These are phyloP conservation scores for Xiphophorus hellerii DNA, from an alignment of 2,113 vertebrate genomes.

Conservation along the genomic window DNA sequence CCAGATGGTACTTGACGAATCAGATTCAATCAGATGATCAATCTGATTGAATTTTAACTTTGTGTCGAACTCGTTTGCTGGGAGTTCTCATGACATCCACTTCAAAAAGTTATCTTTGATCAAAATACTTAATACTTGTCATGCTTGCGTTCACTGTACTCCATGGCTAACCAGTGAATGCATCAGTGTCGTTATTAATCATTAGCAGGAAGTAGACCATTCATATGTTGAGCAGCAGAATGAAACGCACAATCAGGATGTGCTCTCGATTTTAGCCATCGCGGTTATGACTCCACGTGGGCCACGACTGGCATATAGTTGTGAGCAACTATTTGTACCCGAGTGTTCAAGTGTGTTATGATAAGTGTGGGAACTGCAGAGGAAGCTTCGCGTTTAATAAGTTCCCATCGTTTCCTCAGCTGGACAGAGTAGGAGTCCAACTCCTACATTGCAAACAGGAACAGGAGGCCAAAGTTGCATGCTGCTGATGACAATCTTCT, in stretches of 20 bases:
- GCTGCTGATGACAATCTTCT: neutral
- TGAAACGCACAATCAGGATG: neutral
- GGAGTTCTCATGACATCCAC: no score
- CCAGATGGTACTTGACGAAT: no score
- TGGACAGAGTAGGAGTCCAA: neutral
- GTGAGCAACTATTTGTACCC: neutral
- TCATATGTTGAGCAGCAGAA: neutral
- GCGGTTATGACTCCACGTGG: neutral
- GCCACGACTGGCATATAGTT: neutral
- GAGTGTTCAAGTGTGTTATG: neutral
- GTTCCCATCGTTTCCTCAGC: constrained; percentile 42
- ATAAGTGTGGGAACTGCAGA: constrained; percentile 39
- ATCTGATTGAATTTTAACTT: no score
- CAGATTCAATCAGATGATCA: no score
- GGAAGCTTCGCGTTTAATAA: constrained; percentile 41
- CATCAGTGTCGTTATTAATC: neutral
- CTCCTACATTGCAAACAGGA: neutral
- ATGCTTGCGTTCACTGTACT: no score
- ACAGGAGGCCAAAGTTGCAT: neutral
- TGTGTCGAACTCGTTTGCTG: no score
- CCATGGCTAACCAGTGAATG: no score
- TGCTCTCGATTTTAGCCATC: constrained; percentile 2
- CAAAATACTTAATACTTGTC: no score
- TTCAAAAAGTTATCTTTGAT: no score
- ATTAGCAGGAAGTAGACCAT: neutral